phyloP scores from a whole-genome alignment of 2,888 invertebrate species.

The Drosophila lutescens region DNA sequence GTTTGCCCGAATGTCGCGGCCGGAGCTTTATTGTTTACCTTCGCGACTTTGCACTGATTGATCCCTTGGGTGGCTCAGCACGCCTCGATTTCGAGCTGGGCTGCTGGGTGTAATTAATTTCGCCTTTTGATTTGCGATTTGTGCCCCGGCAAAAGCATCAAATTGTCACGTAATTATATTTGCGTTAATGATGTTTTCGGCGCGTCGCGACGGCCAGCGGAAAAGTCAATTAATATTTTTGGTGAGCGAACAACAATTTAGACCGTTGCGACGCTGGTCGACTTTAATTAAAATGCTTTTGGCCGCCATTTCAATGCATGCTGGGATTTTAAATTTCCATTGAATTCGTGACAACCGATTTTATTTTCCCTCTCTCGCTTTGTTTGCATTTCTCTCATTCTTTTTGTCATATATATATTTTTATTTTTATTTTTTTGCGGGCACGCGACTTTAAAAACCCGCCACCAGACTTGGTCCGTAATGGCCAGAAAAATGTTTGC shows the following conservation, averaged over 20 bases:
- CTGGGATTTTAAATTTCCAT: slow-evolving; percentile 68
- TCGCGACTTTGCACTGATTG: slow-evolving; percentile 71
- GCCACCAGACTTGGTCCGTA: slow-evolving; percentile 28
- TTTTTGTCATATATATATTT: neutral
- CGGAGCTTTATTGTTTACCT: slow-evolving; percentile 70
- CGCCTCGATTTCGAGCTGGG: slow-evolving; percentile 23
- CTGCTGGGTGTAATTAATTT: slow-evolving; percentile 41
- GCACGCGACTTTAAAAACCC: slow-evolving; percentile 53
- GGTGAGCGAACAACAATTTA: slow-evolving; percentile 57
- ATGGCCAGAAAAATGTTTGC: slow-evolving; percentile 43
- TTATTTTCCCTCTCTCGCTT: neutral
- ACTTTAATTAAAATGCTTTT: slow-evolving; percentile 65
- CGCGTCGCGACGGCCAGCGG: slow-evolving; percentile 42
- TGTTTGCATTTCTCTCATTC: slow-evolving; percentile 2
- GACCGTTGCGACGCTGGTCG: slow-evolving; percentile 34
- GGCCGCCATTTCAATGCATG: slow-evolving; percentile 57
- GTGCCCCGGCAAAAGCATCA: slow-evolving; percentile 57
- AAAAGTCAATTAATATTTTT: slow-evolving; percentile 77
- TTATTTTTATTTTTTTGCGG: slow-evolving; percentile 4
- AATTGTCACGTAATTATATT: slow-evolving; percentile 82
- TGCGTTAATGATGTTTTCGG: slow-evolving; percentile 71
- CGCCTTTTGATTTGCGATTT: slow-evolving; percentile 35
- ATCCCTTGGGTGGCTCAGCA: slow-evolving; percentile 65
- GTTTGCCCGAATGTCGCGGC: slow-evolving; percentile 65
- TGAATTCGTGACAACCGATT: slow-evolving; percentile 45